Conservation (phyloP, 2,113 vertebrate species). For the Centropus bengalensis region DNA sequence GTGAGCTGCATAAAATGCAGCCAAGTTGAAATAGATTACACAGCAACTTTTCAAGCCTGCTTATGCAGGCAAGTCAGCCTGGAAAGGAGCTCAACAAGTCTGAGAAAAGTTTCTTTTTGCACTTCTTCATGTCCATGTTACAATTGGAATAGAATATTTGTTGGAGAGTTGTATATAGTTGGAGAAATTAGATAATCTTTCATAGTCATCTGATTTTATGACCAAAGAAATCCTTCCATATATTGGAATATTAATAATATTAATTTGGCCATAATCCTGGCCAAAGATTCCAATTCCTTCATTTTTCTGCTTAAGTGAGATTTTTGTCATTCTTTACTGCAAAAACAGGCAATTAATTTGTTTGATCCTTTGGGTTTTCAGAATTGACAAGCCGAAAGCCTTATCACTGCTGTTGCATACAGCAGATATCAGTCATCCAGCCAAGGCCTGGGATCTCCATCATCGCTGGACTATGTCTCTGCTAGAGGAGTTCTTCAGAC, state of each 20-base stretch:
- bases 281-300: neutral
- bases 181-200: neutral
- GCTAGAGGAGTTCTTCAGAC: constrained; percentile 98
- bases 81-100: neutral
- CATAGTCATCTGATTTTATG: neutral
- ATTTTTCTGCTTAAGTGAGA: neutral
- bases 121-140: neutral
- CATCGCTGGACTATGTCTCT: constrained; percentile 96
- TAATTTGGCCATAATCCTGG: no score
- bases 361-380: constrained; percentile 69
- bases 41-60: neutral
- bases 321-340: neutral
- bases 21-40: neutral
- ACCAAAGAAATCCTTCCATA: neutral
- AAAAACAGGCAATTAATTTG: neutral
- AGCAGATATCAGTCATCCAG: constrained; percentile 97
- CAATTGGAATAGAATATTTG: neutral
- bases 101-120: neutral
- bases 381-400: constrained; percentile 96
- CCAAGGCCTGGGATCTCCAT: constrained; percentile 94
- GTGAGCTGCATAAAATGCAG: neutral
- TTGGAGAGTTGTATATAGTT: neutral
- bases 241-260: neutral
- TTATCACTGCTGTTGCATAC: constrained; percentile 95
- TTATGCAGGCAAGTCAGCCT: neutral